phyloP scores from a whole-genome alignment of 2,888 invertebrate genomes.

The Ptychoptera contaminata region DNA sequence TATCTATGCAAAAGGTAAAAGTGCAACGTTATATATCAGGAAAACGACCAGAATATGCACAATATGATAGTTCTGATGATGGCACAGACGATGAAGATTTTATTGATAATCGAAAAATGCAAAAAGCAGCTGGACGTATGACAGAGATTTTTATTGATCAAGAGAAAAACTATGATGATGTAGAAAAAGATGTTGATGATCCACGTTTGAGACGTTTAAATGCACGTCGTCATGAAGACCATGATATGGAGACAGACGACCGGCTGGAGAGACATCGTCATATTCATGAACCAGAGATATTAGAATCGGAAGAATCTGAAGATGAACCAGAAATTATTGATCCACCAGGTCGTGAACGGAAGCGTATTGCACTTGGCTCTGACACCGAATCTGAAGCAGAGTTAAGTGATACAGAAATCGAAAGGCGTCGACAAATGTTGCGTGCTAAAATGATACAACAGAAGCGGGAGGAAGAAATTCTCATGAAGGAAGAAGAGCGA shows the following conservation, averaged over 20 bases:
- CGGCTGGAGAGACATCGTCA: constrained; percentile 41
- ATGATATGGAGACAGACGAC: constrained; percentile 21
- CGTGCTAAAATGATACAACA: constrained; percentile 49
- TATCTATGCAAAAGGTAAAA: constrained; percentile 99
- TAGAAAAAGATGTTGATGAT: constrained; percentile 50
- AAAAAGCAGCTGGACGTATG: constrained; percentile 11
- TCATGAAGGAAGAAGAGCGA: constrained; percentile 40
- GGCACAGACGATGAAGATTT: constrained; percentile 83
- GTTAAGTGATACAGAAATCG: constrained; percentile 72
- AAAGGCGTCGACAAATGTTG: constrained; percentile 55
- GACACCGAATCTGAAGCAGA: constrained; percentile 66
- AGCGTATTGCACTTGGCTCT: constrained; percentile 27
- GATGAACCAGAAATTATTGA: constrained; percentile 36
- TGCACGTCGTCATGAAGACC: constrained; percentile 32
- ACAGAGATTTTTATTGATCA: background rate
- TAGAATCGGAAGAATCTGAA: constrained; percentile 35
- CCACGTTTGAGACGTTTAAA: constrained; percentile 62
- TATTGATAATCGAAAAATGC: constrained; percentile 40
- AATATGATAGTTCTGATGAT: constrained; percentile 68
- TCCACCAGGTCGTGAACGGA: constrained; percentile 30
- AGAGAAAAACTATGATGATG: constrained; percentile 9
- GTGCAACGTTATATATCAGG: constrained; percentile 97
- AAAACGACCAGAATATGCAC: constrained; percentile 92
- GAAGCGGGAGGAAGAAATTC: constrained; percentile 52
- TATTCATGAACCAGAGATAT: constrained; percentile 51